Base-by-base conservation (phyloP, 1,140 invertebrate species). In the Temnothorax curvispinosus region DNA sequence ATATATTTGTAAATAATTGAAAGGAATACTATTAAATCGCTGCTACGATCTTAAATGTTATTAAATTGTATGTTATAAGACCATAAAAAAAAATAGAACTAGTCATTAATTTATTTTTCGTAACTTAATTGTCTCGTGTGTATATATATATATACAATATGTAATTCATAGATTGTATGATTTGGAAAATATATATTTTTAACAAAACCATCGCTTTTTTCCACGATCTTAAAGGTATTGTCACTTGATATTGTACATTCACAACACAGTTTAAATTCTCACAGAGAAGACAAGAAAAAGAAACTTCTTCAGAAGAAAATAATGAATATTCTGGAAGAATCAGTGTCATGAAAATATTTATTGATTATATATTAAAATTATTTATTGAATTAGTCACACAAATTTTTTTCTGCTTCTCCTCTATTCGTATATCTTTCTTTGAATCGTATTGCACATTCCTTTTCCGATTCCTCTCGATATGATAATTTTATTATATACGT, bases 211-310 rank as follows among this genome's bases (percentile, higher is more conserved):
- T 58, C 74, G 27, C 35, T 85, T 78, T 85, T 78, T 21, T 85
- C 27, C 21, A 47, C 38, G 18, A 52, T 65, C 1, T 44, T 54
- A 44, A 85, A 65, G 35, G 35, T 85, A 78, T 85, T 78, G 82
- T 78, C 72, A 64, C 50, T 77, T 64, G 62, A 78, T 85, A 85
- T 78, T 85, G 74, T 78, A 78, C 62, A 64, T n/a, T 41, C 21
- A 50, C 44, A 78, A 56, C n/a, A 56, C 13, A 56, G 18, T 67
- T 35, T n/a, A 27, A 62, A 41, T 84, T 84, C 47, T 74, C 13
- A 18, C 35, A 38, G 8, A 50, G 41, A 58, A 74, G 47, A 38
- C 18, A 69, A 27, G 3, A 72, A 58, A 72, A n/a, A 69, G n/a
- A 80, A 50, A 50, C 11, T 72, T 47, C 13, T 44, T 58, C 21